Percentiles rank a stretch among this genome's conserved stretches.
These are phyloP conservation scores for Mimas tiliae DNA, from an alignment of 2,888 invertebrate genomes.

Conservation along the genomic window DNA sequence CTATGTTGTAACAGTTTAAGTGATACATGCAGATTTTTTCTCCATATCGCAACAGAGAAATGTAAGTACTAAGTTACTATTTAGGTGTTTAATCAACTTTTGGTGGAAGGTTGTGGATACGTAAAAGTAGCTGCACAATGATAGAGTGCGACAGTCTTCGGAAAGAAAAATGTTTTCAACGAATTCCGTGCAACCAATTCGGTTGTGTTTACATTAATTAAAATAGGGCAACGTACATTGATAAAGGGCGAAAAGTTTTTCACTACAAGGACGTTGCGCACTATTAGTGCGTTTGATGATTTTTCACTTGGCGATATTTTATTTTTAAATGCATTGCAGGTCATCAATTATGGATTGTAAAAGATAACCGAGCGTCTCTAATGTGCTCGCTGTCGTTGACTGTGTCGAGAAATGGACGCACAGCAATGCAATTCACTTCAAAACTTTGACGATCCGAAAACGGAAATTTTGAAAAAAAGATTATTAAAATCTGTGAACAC, in stretches of 20 bases:
- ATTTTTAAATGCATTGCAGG: slow-evolving; percentile 78
- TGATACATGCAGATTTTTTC: slow-evolving; percentile 54
- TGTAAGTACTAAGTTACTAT: slow-evolving; percentile 62
- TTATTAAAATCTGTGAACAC: slow-evolving; percentile 72
- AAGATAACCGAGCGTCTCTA: slow-evolving; percentile 71
- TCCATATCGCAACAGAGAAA: slow-evolving; percentile 51
- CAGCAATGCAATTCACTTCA: slow-evolving; percentile 80
- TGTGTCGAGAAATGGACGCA: slow-evolving; percentile 78
- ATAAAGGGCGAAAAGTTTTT: slow-evolving; percentile 45
- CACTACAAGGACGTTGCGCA: slow-evolving; percentile 41
- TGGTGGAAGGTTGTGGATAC: slow-evolving; percentile 78
- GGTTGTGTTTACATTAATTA: slow-evolving; percentile 34
- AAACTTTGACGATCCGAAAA: slow-evolving; percentile 81
- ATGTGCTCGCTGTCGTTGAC: slow-evolving; percentile 68
- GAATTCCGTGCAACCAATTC: slow-evolving; percentile 37
- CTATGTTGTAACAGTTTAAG: slow-evolving; percentile 57
- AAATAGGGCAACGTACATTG: slow-evolving; percentile 36
- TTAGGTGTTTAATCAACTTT: slow-evolving; percentile 76
- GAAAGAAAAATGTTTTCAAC: slow-evolving; percentile 66
- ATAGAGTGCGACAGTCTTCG: slow-evolving; percentile 73
- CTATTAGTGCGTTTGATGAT: slow-evolving; percentile 53
- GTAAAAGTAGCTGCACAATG: slow-evolving; percentile 81
- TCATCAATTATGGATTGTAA: slow-evolving; percentile 67
- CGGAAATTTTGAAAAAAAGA: slow-evolving; percentile 82
- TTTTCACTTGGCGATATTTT: slow-evolving; percentile 71